Evolutionary conservation across 2,113 vertebrate species (phyloP).

Genomic region (Gorsachius goisagi): DNA sequence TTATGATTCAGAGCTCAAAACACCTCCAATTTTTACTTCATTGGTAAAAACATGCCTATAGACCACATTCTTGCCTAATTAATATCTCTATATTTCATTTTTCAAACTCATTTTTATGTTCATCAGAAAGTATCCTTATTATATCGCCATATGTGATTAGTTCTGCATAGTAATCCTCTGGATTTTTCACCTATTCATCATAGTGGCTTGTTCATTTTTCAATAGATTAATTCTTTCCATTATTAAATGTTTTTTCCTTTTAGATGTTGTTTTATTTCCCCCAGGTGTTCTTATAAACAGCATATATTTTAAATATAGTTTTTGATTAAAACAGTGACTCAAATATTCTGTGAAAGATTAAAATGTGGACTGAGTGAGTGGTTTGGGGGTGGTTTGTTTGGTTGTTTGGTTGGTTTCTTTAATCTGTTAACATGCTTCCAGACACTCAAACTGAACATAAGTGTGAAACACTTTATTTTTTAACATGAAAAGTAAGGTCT

Average conservation of each 20-base stretch:
- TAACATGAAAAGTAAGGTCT: neutral
- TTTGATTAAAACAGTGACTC: neutral
- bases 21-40: neutral
- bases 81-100: neutral
- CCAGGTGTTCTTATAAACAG: neutral
- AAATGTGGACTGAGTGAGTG: neutral
- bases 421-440: neutral
- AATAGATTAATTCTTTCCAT: neutral
- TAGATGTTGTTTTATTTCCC: neutral
- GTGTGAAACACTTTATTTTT: neutral
- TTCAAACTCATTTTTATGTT: neutral
- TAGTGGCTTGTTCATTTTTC: neutral
- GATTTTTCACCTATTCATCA: neutral
- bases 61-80: neutral
- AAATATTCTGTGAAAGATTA: neutral
- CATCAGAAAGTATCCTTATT: neutral
- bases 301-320: neutral
- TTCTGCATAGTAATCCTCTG: neutral
- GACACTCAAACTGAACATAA: neutral
- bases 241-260: neutral
- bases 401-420: neutral
- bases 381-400: neutral
- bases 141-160: neutral
- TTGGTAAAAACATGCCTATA: neutral
- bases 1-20: neutral